A percentile compares a stretch with the other conserved stretches of the same genome.
phyloP scores from a whole-genome alignment of 2,113 vertebrate species.

The Bujurquina vittata region DNA sequence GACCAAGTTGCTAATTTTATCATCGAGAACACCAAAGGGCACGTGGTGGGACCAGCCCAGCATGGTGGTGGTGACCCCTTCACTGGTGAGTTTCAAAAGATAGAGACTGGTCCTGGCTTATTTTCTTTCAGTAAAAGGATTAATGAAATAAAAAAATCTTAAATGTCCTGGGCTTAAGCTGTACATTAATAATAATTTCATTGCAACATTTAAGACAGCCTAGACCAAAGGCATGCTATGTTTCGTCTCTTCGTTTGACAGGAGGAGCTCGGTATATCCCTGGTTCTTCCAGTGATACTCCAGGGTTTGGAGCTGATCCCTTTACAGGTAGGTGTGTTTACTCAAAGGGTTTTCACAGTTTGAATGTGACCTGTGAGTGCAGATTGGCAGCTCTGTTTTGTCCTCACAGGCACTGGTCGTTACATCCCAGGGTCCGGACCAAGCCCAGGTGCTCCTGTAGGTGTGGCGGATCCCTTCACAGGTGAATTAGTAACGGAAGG shows the following conservation, averaged over 20 bases:
- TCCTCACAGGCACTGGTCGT: constrained; percentile 85
- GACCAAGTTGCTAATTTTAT: constrained; percentile 99
- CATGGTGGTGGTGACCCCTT: constrained; percentile 87
- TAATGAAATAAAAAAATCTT: too few relatives aligned
- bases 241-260: constrained; percentile 25
- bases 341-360: not conserved
- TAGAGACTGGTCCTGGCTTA: not conserved
- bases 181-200: not conserved
- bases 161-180: not conserved
- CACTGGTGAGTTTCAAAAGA: constrained; percentile 84
- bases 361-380: not conserved
- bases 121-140: not conserved
- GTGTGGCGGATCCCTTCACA: constrained; percentile 87
- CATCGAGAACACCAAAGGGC: constrained; percentile 96
- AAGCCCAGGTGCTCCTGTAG: constrained; percentile 47
- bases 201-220: not conserved
- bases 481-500: constrained; percentile 71
- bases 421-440: constrained; percentile 88
- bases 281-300: constrained; percentile 48
- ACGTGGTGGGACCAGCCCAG: constrained; percentile 80
- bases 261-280: constrained; percentile 83
- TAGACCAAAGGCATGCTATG: not conserved
- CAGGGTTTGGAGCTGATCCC: constrained; percentile 75
- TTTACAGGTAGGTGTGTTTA: constrained; percentile 77
- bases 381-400: not conserved